Base-by-base conservation (phyloP, 35 echinoderm and acorn worm genomes). In the Lytechinus variegatus region DNA sequence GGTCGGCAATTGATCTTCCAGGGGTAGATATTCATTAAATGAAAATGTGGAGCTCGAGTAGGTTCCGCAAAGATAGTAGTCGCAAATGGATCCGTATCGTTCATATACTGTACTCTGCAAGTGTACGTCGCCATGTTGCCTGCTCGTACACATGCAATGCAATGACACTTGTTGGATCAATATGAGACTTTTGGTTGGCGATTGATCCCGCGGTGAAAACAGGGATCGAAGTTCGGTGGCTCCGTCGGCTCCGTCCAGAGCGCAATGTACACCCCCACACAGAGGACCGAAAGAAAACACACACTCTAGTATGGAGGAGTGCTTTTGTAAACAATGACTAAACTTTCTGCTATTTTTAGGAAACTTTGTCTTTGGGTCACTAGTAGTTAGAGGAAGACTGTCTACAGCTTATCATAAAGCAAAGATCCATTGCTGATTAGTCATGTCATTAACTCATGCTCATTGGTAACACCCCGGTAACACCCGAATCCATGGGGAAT, bases 81-180 rank as follows among this genome's bases (percentile, higher is more conserved):
- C 29, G 98, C 96, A 95, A 99, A 99, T 9, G 98, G 98, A 79
- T 99, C 98, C 12, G 97, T 99, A 96, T 99, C 98, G 58, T 99
- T 95, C 98, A 99, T 95, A 92, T 96, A 99, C 86, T 99, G 98
- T 52, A 99, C 98, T 86, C 98, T 90, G 61, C 97, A 99, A 52
- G 86, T 96, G 54, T 96, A 96, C 53, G 95, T 94, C 89, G 97
- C 98, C 98, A 97, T 97, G 92, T 86, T 97, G 79, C 13, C 88
- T 29, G 9, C 27, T 56, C 27, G 88, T 96, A 92, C 56, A 92
- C 52, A 66, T 87, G 79, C 19, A 27, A 33, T n/a, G 66, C 66
- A 28, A 53, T 95, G 52, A 24, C 55, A 87, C 94, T 54, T 54
- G 16, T 86, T 87, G 29, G 33, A 86, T 95, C 29, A 55, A 57